These are phyloP conservation scores for Therioaphis trifolii DNA, from an alignment of 2,888 invertebrate genomes.

Conservation along the genomic window DNA sequence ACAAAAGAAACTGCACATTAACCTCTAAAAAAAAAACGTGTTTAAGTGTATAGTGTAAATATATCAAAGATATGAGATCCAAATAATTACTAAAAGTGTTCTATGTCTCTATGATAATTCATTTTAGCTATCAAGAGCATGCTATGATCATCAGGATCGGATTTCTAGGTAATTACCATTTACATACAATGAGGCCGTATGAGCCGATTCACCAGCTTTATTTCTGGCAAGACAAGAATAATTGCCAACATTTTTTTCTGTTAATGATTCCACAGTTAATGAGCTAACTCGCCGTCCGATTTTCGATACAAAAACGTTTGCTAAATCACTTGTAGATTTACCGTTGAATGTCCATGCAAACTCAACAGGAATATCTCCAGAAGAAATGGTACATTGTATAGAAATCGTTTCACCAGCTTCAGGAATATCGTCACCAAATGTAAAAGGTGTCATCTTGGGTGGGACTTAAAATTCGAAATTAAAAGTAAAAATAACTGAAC, in stretches of 20 bases:
- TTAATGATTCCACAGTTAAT: conserved; percentile 67
- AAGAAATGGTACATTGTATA: conserved; percentile 67
- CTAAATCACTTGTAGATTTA: conserved; percentile 51
- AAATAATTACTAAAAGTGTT: background rate
- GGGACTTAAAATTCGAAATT: conserved; percentile 65
- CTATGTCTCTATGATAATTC: background rate
- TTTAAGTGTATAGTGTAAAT: background rate
- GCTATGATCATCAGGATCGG: background rate
- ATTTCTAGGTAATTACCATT: conserved; percentile 74
- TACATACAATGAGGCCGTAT: conserved; percentile 76
- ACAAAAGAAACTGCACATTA: conserved; percentile 15
- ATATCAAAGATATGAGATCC: background rate
- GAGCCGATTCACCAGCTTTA: conserved; percentile 76
- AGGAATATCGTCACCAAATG: conserved; percentile 68
- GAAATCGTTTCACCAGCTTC: conserved; percentile 68
- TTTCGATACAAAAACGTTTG: conserved; percentile 66
- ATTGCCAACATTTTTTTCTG: conserved; percentile 73
- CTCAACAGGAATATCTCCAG: conserved; percentile 70
- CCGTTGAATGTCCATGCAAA: conserved; percentile 70
- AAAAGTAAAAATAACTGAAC: background rate
- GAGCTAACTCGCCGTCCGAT: conserved; percentile 67
- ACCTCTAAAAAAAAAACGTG: background rate
- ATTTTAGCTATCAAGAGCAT: background rate
- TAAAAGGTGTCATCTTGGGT: conserved; percentile 67
- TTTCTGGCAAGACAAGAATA: conserved; percentile 82